Evolutionary conservation across 2,888 invertebrate genomes (phyloP).

Genomic region (Leptopterna dolabrata): DNA sequence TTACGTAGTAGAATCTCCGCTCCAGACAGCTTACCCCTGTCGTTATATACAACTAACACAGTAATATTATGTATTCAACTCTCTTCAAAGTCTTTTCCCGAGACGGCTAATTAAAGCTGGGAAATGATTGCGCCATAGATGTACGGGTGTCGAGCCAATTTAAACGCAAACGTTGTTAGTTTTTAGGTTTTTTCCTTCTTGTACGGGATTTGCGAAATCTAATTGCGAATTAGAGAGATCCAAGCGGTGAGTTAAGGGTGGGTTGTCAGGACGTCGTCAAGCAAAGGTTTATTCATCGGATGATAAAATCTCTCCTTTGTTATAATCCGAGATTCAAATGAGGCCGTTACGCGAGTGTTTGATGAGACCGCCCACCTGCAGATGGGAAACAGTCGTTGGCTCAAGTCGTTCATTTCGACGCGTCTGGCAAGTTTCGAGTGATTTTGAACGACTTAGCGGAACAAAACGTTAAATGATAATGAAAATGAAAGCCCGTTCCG

Average conservation of each 20-base stretch:
- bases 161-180: background rate
- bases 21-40: background rate
- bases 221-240: constrained; percentile 24
- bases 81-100: background rate
- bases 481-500: no score
- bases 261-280: constrained; percentile 24
- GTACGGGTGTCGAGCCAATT: constrained; percentile 24
- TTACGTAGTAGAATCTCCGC: no score
- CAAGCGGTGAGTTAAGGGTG: background rate
- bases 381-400: background rate
- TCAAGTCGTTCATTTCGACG: no score
- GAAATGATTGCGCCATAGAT: constrained; percentile 33
- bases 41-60: background rate
- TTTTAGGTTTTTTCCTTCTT: background rate
- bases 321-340: constrained; percentile 26
- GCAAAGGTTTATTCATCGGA: constrained; percentile 8
- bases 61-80: background rate
- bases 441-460: no score
- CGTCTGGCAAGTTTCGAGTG: no score
- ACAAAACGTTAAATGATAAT: no score
- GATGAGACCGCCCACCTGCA: background rate
- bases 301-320: constrained; percentile 20
- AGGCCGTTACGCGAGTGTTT: background rate
- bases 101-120: constrained; percentile 21
- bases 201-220: background rate